Evolutionary conservation across 2,888 invertebrate species (phyloP).

Genomic region (Apotomis turbidana): DNA sequence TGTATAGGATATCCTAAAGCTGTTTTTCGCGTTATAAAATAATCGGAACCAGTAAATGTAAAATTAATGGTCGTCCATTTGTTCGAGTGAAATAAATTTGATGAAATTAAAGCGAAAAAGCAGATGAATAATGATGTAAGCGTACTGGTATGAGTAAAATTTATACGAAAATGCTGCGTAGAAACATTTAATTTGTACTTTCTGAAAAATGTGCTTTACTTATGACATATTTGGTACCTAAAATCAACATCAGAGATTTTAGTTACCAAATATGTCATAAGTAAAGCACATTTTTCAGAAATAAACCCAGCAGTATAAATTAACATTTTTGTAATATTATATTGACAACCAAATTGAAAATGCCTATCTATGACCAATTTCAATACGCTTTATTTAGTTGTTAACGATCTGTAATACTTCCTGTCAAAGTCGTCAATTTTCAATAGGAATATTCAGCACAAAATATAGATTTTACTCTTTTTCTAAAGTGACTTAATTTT

Average conservation of each 20-base stretch:
- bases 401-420: no score
- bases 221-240: slow-evolving; percentile 20
- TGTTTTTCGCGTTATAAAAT: slow-evolving; percentile 50
- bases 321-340: no score
- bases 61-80: slow-evolving; percentile 68
- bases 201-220: slow-evolving; percentile 25
- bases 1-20: slow-evolving; percentile 15
- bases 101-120: slow-evolving; percentile 70
- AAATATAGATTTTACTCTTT: no score
- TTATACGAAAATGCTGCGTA: slow-evolving; percentile 38
- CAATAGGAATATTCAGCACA: no score
- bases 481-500: no score
- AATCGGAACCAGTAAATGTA: slow-evolving; percentile 66
- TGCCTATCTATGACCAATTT: not conserved
- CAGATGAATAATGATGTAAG: slow-evolving; percentile 44
- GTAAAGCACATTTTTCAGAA: no score
- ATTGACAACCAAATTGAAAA: no score
- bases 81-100: slow-evolving; percentile 72
- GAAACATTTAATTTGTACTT: slow-evolving; percentile 28
- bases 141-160: slow-evolving; percentile 47
- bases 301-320: not conserved
- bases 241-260: not conserved
- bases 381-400: no score
- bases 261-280: no score
- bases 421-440: no score